Base-by-base conservation (phyloP, 2,113 vertebrate genomes). In the Cephalopterus ornatus region DNA sequence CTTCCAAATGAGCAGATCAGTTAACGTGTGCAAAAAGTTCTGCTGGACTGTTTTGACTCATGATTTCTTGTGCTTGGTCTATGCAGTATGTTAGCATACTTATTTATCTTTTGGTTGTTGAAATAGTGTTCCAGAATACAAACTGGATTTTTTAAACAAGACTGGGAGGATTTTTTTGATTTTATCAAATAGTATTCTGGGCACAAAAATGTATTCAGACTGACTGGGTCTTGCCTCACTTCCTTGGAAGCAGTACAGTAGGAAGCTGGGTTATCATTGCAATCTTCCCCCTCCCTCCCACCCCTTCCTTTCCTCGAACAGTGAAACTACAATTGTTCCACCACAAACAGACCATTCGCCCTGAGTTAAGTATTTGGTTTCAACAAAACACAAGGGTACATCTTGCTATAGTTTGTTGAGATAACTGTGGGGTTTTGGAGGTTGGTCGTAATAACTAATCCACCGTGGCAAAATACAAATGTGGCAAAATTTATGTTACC, bases 61-160 rank as follows among this genome's bases (percentile, higher is more conserved):
- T 0, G 2, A 30, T 37, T 77, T 70, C 50, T 92, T 85, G 67
- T 44, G 11, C 18, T 33, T 66, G 4, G 0, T 33, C 35, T 80
- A 6, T 83, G 44, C n/a, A 62, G 49, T 27, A 9, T 65, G 44
- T 87, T 53, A 73, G 30, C 26, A 24, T 33, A 35, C 32, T 85
- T 66, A 73, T 71, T 88, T 74, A 55, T 59, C 88, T 73, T 59
- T 50, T 67, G 30, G 35, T 70, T 94, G 46, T 30, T 63, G 47
- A 90, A 86, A 87, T 61, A 52, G 42, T 23, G 26, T 76, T 92
- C 47, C 49, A 67, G 81, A 90, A 65, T 7, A 41, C 0, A 1
- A 86, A 30, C 24, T 80, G 39, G 30, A 33, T 94, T 96, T 93
- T 88, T 65, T 77, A 85, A 85, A 79, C 50, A 47, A 62, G 67